Base-by-base conservation (phyloP, 1,140 invertebrate species). In the Lepidostoma basale region DNA sequence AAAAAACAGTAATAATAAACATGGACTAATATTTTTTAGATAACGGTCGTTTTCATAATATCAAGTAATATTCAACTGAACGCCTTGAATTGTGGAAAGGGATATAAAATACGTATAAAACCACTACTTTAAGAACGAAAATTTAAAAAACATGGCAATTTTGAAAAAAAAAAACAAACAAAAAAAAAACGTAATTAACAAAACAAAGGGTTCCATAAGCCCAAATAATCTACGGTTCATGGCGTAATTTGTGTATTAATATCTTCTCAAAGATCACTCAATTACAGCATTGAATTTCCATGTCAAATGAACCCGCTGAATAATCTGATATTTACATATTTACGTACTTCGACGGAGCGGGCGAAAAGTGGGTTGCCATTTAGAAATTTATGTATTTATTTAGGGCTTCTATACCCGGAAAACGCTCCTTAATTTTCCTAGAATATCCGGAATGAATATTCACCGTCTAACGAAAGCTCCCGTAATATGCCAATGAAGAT, bases 361-460 rank as follows among this genome's bases (percentile, higher is more conserved):
- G 22, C 23, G 25, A 25, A 25, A 23, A 6, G 45, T 22, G 23
- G 44, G 44, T 23, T 12, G 23, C 23, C 45, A 49, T 49, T 49
- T 49, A 49, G 45, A 49, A 49, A 49, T 49, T 49, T 23, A 49
- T 49, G 45, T 49, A 49, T 49, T 49, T 49, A 49, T 49, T 49
- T 49, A 49, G 45, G 45, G 23, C 14, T n/a, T 12, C 10, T 23
- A 25, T 25, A n/a, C 2, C 45, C 20, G 45, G 45, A 49, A 25
- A 49, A 28, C 23, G 45, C 23, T 49, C 3, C 45, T 49, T 49
- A 49, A 49, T 49, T 49, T 49, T n/a, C 2, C 18, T 25, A 25
- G 20, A 49, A 49, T 25, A 49, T 49, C 45, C 23, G 25, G 22
- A 22, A 49, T 49, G 45, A 49, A 49, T 49, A 49, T 49, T 49